Percentiles rank a stretch among this genome's conserved stretches.
phyloP scores from a whole-genome alignment of 2,797 vertebrate species.

The Protosalanx chinensis region DNA sequence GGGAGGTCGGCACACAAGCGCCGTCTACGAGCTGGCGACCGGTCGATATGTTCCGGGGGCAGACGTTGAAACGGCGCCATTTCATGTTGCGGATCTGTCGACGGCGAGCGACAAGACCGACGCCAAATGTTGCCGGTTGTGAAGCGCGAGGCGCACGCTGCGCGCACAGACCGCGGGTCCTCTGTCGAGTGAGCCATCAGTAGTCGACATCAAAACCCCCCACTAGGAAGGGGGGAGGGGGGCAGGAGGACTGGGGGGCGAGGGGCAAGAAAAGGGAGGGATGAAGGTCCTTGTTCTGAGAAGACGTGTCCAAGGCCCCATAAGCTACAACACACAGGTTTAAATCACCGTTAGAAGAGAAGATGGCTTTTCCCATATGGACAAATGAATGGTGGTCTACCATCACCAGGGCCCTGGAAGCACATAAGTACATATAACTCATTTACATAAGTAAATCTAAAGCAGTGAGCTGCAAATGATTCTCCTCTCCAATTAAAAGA shows the following conservation, averaged over 20 bases:
- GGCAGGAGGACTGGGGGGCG: too few species aligned
- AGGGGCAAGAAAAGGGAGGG: slow-evolving; percentile 40
- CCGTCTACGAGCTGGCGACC: slow-evolving; percentile 64
- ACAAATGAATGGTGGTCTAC: slow-evolving; percentile 3
- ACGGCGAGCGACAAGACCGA: slow-evolving; percentile 52
- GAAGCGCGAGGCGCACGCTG: slow-evolving; percentile 64
- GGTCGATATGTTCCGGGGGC: slow-evolving; percentile 66
- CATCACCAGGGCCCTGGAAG: neutral
- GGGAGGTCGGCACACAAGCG: slow-evolving; percentile 66
- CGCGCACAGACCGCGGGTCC: slow-evolving; percentile 27
- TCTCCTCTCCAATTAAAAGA: neutral
- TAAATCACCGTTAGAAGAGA: slow-evolving; percentile 22
- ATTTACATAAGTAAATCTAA: too few species aligned
- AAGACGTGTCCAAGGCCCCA: slow-evolving; percentile 42
- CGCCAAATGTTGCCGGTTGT: slow-evolving; percentile 63
- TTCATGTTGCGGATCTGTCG: slow-evolving; percentile 71
- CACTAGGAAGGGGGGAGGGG: neutral
- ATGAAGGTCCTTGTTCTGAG: slow-evolving; percentile 42
- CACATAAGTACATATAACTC: too few species aligned
- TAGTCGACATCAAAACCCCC: slow-evolving; percentile 53
- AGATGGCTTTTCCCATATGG: slow-evolving; percentile 1
- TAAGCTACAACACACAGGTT: slow-evolving; percentile 32
- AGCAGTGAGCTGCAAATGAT: neutral
- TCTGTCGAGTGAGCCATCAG: slow-evolving; percentile 44
- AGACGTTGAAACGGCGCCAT: slow-evolving; percentile 65